A percentile compares a stretch with the other conserved stretches of the same genome.
These are phyloP conservation scores for Planiliza haematocheilus DNA, from an alignment of 2,113 vertebrate species.

Conservation along the genomic window DNA sequence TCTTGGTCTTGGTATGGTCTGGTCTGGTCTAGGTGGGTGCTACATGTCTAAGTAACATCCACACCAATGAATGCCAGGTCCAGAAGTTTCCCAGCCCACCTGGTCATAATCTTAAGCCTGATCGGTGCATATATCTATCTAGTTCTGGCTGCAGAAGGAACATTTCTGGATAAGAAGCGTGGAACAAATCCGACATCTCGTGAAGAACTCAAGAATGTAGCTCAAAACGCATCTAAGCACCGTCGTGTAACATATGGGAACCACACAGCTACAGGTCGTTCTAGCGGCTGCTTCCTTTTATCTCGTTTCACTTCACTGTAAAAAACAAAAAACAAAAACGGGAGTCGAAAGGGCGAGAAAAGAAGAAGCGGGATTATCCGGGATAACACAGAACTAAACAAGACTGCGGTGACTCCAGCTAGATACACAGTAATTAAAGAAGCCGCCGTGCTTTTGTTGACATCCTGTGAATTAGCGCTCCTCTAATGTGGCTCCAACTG, in stretches of 20 bases:
- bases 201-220: too few species aligned
- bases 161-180: too few species aligned
- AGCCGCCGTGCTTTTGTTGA: constrained; percentile 31
- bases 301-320: neutral
- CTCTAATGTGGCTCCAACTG: constrained; percentile 48
- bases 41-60: too few species aligned
- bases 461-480: constrained; percentile 46
- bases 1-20: too few species aligned
- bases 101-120: too few species aligned
- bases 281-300: neutral
- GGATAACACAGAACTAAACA: neutral
- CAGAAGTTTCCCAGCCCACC: too few species aligned
- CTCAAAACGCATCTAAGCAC: too few species aligned
- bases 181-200: too few species aligned
- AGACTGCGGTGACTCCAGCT: constrained; percentile 1
- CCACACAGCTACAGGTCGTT: neutral
- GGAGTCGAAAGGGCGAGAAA: neutral
- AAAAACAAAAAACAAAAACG: neutral
- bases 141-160: too few species aligned
- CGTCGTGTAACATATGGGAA: neutral
- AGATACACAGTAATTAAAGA: constrained; percentile 32
- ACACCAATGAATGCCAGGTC: too few species aligned
- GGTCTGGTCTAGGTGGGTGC: too few species aligned
- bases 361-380: neutral
- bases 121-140: too few species aligned